Base-by-base conservation (phyloP, 2,113 vertebrate species). In the Engraulis encrasicolus region DNA sequence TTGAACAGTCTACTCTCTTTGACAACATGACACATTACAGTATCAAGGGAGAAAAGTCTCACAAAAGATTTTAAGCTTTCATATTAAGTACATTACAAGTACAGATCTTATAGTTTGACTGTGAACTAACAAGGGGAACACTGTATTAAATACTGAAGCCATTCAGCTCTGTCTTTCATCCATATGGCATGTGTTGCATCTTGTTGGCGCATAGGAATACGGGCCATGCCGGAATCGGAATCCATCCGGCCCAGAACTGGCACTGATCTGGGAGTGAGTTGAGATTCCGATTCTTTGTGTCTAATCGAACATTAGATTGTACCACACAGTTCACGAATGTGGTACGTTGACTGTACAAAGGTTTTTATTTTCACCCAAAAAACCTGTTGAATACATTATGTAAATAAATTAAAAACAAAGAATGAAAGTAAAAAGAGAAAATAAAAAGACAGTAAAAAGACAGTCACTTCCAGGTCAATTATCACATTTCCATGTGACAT, bases 11-110 rank as follows among this genome's bases (percentile, higher is more conserved):
- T 74, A 74, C 31, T 74, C 66, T 74, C 58, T 27, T 31, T 31
- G 27, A 34, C 27, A 74, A 74, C 66, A 74, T 74, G 66, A 74
- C 14, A 5, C 31, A 34, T n/a, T n/a, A n/a, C n/a, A n/a, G n/a
- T 34, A 74, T 74, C 66, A 74, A 74, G 66, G 31, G 52, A 20
- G 31, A 36, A 74, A 34, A 74, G 66, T 18, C 66, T 74, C 66
- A 36, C 66, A 74, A 36, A 74, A 74, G 66, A 74, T 31, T n/a
- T n/a, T n/a, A 74, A 17, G 17, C 66, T 74, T 17, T 34, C 27
- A 17, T 34, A 45, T 45, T 34, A 34, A 74, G 23, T 17, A 74
- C 34, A n/a, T n/a, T n/a, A n/a, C 66, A 74, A 74, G 31, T 74
- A 74, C 31, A 14, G 31, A 31, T 74, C 31, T 15, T 23, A 1